These are phyloP conservation scores for Andricus grossulariae DNA, from an alignment of 1,140 invertebrate genomes.

Conservation along the genomic window DNA sequence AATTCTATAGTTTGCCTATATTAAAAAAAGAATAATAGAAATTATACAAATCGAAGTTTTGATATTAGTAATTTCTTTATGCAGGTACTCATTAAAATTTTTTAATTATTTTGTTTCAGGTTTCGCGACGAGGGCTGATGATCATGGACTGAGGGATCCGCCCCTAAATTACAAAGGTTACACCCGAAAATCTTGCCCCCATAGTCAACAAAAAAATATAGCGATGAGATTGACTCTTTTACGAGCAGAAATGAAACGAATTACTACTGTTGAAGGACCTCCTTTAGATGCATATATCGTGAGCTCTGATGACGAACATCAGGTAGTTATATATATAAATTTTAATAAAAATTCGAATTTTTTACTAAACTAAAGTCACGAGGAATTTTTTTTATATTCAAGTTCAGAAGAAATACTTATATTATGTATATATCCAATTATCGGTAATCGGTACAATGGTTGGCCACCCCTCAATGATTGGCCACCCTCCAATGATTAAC, in stretches of 20 bases:
- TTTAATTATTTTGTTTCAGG: slow-evolving; percentile 48
- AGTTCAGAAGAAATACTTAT: too few relatives aligned
- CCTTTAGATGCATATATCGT: slow-evolving; percentile 85
- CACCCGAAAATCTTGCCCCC: slow-evolving; percentile 60
- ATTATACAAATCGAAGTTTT: too few relatives aligned
- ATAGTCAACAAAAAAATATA: slow-evolving; percentile 67
- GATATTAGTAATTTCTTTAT: neutral
- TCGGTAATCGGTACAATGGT: too few relatives aligned
- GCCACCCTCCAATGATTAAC: too few relatives aligned
- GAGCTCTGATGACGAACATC: slow-evolving; percentile 87
- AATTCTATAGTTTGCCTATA: too few relatives aligned
- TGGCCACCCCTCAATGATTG: accelerated
- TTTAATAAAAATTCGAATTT: too few relatives aligned
- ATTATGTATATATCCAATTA: too few relatives aligned
- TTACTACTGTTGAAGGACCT: slow-evolving; percentile 79
- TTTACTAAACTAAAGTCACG: too few relatives aligned
- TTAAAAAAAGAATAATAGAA: too few relatives aligned
- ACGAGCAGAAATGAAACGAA: slow-evolving; percentile 81
- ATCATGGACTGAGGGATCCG: slow-evolving; percentile 41
- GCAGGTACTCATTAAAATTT: neutral
- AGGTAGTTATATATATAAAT: slow-evolving; percentile 72
- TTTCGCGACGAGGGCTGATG: slow-evolving; percentile 40
- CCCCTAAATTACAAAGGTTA: slow-evolving; percentile 60
- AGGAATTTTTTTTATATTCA: too few relatives aligned
- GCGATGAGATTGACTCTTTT: slow-evolving; percentile 76